These are phyloP conservation scores for Delichon dasypus DNA, from an alignment of 2,797 vertebrate genomes.

Conservation along the genomic window DNA sequence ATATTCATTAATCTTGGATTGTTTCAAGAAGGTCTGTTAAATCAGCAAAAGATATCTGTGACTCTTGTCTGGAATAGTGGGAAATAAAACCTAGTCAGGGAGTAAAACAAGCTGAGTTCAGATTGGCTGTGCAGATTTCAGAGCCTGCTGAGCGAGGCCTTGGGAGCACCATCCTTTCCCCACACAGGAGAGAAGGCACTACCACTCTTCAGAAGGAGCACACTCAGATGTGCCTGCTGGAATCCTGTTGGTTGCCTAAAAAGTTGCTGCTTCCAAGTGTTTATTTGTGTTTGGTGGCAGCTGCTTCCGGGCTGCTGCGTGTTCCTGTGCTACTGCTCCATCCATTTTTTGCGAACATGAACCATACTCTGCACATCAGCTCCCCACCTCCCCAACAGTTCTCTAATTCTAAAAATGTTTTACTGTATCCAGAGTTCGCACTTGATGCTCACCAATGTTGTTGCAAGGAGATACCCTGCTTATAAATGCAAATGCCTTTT, in stretches of 20 bases:
- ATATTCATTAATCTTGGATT: neutral
- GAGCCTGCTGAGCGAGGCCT: neutral
- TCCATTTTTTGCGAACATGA: neutral
- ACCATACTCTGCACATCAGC: neutral
- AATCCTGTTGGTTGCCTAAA: neutral
- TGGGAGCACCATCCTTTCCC: neutral
- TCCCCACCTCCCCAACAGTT: neutral
- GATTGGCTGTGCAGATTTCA: neutral
- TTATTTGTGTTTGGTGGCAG: neutral
- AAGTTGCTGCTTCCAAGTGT: neutral
- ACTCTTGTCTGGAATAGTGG: neutral
- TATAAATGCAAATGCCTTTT: neutral
- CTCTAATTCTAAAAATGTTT: neutral
- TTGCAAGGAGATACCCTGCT: neutral
- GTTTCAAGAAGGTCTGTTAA: conserved; percentile 16
- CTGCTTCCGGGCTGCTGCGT: neutral
- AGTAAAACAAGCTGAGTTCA: neutral
- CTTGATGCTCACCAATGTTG: neutral
- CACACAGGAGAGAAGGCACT: neutral
- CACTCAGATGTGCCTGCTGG: fast-evolving
- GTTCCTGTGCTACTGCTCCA: neutral
- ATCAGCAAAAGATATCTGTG: neutral
- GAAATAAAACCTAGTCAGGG: neutral
- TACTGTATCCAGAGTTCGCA: neutral
- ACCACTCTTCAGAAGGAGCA: neutral